These are phyloP conservation scores for Oryzias sinensis DNA, from an alignment of 2,797 vertebrate genomes.

Conservation along the genomic window DNA sequence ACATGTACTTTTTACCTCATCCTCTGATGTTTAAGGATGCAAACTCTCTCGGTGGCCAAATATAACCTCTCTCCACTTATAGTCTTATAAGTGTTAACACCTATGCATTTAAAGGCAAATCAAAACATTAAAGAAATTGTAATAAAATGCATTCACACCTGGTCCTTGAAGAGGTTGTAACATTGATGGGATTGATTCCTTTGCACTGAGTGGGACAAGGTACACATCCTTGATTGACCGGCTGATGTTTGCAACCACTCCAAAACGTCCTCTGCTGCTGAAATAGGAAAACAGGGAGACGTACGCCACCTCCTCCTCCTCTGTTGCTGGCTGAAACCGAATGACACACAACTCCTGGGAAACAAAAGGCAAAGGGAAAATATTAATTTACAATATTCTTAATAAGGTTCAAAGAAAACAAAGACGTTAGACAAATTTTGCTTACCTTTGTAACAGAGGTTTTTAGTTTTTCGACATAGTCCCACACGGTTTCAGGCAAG, in stretches of 20 bases:
- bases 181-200: constrained; percentile 89
- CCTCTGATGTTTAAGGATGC: too few relatives aligned
- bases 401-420: neutral
- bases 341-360: constrained; percentile 92
- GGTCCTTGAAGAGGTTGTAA: constrained; percentile 94
- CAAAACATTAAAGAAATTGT: neutral
- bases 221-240: constrained; percentile 96
- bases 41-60: too few relatives aligned
- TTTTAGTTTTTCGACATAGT: constrained; percentile 94
- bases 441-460: constrained; percentile 93
- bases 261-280: constrained; percentile 95
- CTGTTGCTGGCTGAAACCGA: constrained; percentile 94
- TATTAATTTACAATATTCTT: neutral
- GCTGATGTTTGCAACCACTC: constrained; percentile 93
- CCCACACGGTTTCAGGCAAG: constrained; percentile 95
- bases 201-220: constrained; percentile 91
- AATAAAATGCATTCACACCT: constrained; percentile 76
- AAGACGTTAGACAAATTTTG: neutral
- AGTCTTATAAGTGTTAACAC: neutral
- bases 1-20: too few relatives aligned
- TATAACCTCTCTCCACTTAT: neutral
- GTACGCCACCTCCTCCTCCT: constrained; percentile 97
- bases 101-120: neutral
- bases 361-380: constrained; percentile 22
- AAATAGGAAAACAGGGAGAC: constrained; percentile 99